Percentiles rank a stretch among this genome's conserved stretches.
These are phyloP conservation scores for Polylopha cassiicola DNA, from an alignment of 2,888 invertebrate genomes.

Conservation along the genomic window DNA sequence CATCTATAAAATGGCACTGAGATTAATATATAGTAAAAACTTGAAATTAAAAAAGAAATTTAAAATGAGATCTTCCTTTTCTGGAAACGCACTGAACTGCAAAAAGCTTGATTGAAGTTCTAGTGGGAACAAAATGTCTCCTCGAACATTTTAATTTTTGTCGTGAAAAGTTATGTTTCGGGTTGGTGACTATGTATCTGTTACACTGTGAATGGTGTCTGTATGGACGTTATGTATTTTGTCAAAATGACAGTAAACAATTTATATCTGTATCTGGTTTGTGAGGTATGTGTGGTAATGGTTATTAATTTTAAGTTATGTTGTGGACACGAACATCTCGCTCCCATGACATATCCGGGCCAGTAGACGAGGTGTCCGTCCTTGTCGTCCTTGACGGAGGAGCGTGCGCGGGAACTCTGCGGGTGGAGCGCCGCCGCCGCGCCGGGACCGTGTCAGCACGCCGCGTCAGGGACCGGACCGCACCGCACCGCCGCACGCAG, in stretches of 20 bases:
- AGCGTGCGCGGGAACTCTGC: constrained; percentile 89
- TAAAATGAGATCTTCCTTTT: constrained; percentile 39
- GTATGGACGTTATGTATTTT: constrained; percentile 27
- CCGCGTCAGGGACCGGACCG: constrained; percentile 31
- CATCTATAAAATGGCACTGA: constrained; percentile 15
- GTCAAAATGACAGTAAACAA: constrained; percentile 23
- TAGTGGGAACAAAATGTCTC: constrained; percentile 23
- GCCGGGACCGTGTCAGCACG: constrained; percentile 29
- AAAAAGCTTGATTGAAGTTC: constrained; percentile 34
- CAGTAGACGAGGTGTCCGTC: constrained; percentile 99
- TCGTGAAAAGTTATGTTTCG: constrained; percentile 4
- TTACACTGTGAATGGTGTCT: constrained; percentile 23
- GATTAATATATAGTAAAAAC: constrained; percentile 33
- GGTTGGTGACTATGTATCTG: constrained; percentile 3
- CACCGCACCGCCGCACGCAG: constrained; percentile 35
- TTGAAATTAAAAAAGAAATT: constrained; percentile 35
- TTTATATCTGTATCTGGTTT: constrained; percentile 28
- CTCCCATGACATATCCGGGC: constrained; percentile 98
- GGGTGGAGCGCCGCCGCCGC: constrained; percentile 37
- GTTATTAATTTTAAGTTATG: constrained; percentile 58
- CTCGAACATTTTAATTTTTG: neutral
- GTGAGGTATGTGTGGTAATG: constrained; percentile 28
- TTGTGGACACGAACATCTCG: constrained; percentile 98
- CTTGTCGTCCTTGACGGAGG: constrained; percentile 99
- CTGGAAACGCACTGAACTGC: constrained; percentile 43